Evolutionary conservation across 1,140 invertebrate genomes (phyloP).

Genomic region (Bombus breviceps): DNA sequence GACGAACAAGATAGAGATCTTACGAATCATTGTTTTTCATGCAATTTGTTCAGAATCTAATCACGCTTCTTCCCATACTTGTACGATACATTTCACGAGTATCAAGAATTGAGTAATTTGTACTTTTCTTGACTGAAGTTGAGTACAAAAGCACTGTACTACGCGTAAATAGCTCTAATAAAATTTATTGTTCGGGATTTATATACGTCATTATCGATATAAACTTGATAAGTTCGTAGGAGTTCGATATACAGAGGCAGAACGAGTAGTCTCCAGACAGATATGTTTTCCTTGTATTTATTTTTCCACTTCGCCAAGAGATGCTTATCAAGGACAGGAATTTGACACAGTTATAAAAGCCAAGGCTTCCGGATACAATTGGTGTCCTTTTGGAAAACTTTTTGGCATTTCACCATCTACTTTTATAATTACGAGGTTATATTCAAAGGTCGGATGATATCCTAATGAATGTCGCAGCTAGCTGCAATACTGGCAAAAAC

Average conservation of each 20-base stretch:
- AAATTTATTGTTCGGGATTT: not conserved
- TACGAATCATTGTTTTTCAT: not conserved
- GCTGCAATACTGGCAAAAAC: too few relatives aligned
- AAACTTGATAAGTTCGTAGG: not conserved
- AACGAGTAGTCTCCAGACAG: too few relatives aligned
- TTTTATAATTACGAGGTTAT: not conserved
- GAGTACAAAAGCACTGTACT: not conserved
- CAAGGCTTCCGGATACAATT: not conserved
- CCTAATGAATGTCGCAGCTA: too few relatives aligned
- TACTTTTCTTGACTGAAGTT: not conserved
- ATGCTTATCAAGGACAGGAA: too few relatives aligned
- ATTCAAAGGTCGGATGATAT: not conserved
- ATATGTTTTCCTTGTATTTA: too few relatives aligned
- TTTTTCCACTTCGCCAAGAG: too few relatives aligned
- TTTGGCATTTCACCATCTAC: not conserved
- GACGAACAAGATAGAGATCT: not conserved
- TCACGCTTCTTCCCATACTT: not conserved
- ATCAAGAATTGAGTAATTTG: not conserved
- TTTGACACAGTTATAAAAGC: not conserved
- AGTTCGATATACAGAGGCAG: too few relatives aligned
- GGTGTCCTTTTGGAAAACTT: too few relatives aligned
- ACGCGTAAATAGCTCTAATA: not conserved
- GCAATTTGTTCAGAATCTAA: not conserved
- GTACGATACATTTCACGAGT: not conserved
- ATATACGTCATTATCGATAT: not conserved